Base-by-base conservation (phyloP, 1,140 invertebrate genomes). In the Micrasema longulum region DNA sequence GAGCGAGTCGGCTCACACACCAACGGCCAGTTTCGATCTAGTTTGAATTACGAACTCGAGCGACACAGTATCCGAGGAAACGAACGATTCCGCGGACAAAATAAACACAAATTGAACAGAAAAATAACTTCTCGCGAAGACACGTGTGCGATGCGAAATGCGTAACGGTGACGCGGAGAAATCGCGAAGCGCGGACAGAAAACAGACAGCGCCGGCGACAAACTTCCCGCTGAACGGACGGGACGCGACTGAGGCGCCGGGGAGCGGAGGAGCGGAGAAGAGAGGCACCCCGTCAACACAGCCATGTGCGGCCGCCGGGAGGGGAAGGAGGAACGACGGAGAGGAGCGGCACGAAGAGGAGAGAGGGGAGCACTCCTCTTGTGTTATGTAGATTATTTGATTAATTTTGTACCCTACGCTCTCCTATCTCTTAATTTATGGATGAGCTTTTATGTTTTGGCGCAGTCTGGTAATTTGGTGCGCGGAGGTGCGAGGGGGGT, bases 341-440 rank as follows among this genome's bases (percentile, higher is more conserved):
- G 60, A 47, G 60, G 60, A 18, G 16, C 23, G 11, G 18, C 38
- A 16, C 53, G 14, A 12, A 9, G 35, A 23, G 31, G 48, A 18
- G 43, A 16, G 45, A 9, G 43, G 50, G 31, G 47, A n/a, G 41
- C 20, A 22, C 67, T 62, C 68, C 62, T 43, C 73, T 38, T 57
- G 66, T 70, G 74, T 72, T 72, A 75, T 72, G 74, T 72, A 72
- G 74, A 75, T 75, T 72, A 75, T 75, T 75, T 75, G 74, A 75
- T 75, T 75, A 75, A 75, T 75, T 75, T 75, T 75, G 74, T 75
- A 75, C 74, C 65, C 65, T 74, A 64, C 73, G 69, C 73, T 66
- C 65, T 75, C 62, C 66, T 72, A 75, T 75, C 74, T 75, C 74
- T 75, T 75, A 75, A 75, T 75, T 75, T 75, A 75, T 75, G 74